phyloP scores from a whole-genome alignment of 2,888 invertebrate species.

The Anodontia alba region DNA sequence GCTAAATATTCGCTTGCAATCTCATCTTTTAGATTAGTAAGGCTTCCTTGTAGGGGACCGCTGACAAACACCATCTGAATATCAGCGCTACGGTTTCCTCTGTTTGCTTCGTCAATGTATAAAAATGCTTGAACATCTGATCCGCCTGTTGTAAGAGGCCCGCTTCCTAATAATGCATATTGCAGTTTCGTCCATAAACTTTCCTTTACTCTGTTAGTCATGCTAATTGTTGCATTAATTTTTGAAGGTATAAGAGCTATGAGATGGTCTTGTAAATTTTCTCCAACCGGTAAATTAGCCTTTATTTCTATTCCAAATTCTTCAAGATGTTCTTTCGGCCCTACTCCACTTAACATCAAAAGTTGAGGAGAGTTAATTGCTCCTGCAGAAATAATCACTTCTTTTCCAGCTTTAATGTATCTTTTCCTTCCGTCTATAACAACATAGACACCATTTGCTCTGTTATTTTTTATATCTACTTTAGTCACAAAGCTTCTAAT shows the following conservation, averaged over 20 bases:
- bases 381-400: neutral
- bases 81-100: neutral
- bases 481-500: neutral
- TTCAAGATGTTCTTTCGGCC: neutral
- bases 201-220: neutral
- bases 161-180: neutral
- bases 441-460: neutral
- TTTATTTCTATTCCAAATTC: neutral
- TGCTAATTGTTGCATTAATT: neutral
- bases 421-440: neutral
- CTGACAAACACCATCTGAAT: neutral
- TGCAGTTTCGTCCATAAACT: neutral
- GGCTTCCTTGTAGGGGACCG: neutral
- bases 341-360: neutral
- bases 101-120: neutral
- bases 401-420: neutral
- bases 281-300: neutral
- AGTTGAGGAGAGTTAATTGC: constrained; percentile 1
- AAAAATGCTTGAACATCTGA: neutral
- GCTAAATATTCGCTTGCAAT: neutral
- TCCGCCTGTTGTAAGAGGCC: neutral
- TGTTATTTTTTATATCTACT: neutral
- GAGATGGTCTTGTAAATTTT: constrained; percentile 2
- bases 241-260: neutral
- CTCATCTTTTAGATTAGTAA: neutral